Conservation (phyloP, 2,113 vertebrate genomes). For the Nansenia antarctica region DNA sequence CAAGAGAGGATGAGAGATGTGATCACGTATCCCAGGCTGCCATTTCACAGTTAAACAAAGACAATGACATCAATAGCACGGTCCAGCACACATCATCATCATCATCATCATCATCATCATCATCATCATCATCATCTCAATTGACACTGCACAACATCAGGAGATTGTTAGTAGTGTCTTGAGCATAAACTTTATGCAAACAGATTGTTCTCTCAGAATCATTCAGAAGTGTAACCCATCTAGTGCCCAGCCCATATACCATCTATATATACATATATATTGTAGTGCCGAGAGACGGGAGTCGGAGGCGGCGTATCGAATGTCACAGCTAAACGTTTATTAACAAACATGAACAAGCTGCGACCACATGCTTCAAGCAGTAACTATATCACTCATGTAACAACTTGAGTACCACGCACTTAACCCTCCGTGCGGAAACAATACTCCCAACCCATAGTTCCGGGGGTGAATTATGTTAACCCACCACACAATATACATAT, state of each 20-base stretch:
- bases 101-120: background rate
- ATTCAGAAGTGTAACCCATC: background rate
- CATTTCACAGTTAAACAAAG: constrained; percentile 37
- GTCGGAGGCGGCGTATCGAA: no score
- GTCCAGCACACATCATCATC: background rate
- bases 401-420: no score
- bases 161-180: constrained; percentile 1
- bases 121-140: background rate
- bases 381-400: no score
- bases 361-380: no score
- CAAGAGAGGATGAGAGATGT: constrained; percentile 34
- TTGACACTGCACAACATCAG: background rate
- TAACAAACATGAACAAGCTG: no score
- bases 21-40: constrained; percentile 22
- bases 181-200: background rate
- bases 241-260: background rate
- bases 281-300: no score
- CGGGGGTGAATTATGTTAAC: no score
- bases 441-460: no score
- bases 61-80: background rate
- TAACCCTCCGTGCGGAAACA: no score
- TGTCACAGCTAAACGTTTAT: no score
- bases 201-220: background rate
- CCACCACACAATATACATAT: no score
- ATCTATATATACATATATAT: no score